Evolutionary conservation across 2,888 invertebrate species (phyloP).

Genomic region (Busseola fusca): DNA sequence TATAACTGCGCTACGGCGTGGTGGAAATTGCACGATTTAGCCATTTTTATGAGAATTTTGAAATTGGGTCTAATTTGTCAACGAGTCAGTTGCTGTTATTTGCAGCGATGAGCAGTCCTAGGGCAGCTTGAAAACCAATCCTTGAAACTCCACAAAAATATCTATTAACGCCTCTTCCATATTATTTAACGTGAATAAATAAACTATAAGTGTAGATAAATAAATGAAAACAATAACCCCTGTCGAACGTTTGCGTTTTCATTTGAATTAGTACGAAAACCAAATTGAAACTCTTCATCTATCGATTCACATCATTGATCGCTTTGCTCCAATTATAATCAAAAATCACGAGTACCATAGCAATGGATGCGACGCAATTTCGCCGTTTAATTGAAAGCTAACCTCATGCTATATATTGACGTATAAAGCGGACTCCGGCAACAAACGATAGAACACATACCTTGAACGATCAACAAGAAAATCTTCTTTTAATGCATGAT

Average conservation of each 20-base stretch:
- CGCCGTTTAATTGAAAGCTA: conserved; percentile 69
- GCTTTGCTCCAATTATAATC: conserved; percentile 36
- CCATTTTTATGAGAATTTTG: not conserved
- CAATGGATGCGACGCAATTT: conserved; percentile 50
- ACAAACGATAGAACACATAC: conserved; percentile 14
- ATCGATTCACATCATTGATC: conserved; percentile 7
- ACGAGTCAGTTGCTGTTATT: not conserved
- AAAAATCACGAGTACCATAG: conserved; percentile 30
- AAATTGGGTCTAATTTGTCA: not conserved
- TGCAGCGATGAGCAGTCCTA: not conserved
- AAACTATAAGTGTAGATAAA: not conserved
- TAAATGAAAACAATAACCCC: not conserved
- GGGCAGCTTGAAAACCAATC: not conserved
- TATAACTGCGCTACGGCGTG: not conserved
- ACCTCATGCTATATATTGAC: conserved; percentile 58
- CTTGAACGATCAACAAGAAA: conserved; percentile 22
- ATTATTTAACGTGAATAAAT: not conserved
- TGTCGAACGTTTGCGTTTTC: not conserved
- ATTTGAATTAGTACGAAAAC: not conserved
- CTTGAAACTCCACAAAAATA: too few relatives aligned
- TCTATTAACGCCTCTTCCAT: not conserved
- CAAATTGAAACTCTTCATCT: not conserved
- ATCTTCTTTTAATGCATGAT: conserved; percentile 8
- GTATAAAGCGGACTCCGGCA: conserved; percentile 51
- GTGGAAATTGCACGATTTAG: not conserved